Evolutionary conservation across 2,888 invertebrate species (phyloP).

Genomic region (Rhaphigaster nebulosa): DNA sequence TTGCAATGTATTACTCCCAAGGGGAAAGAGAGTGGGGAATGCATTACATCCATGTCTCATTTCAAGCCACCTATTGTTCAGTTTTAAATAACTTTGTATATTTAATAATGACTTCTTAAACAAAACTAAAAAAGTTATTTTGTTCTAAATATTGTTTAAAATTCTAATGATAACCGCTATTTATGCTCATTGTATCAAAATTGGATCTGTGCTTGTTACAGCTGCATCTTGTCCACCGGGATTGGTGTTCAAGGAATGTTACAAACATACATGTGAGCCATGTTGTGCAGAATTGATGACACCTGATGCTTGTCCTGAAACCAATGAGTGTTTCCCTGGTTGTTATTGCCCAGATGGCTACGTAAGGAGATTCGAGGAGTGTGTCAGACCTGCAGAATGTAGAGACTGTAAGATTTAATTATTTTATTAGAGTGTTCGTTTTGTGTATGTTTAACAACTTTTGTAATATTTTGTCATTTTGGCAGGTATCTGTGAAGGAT

Average conservation of each 20-base stretch:
- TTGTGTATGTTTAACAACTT: not conserved
- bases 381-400: constrained; percentile 80
- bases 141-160: not conserved
- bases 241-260: constrained; percentile 86
- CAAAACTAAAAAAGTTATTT: not conserved
- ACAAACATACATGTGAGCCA: constrained; percentile 82
- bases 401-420: constrained; percentile 76
- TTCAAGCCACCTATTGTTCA: no score
- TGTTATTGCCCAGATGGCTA: constrained; percentile 87
- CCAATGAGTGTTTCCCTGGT: constrained; percentile 83
- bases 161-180: not conserved
- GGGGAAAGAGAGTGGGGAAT: no score
- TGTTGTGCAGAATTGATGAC: constrained; percentile 77
- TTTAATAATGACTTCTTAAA: not conserved
- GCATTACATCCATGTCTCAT: no score
- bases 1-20: no score
- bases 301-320: constrained; percentile 75
- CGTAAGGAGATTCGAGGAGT: constrained; percentile 77
- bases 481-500: constrained; percentile 78
- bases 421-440: not conserved
- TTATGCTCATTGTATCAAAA: not conserved
- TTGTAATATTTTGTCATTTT: not conserved
- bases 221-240: constrained; percentile 81
- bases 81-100: no score
- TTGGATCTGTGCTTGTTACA: constrained; percentile 67